Percentiles rank a stretch among this genome's conserved stretches.
Conservation (phyloP, 2,888 invertebrate genomes). For the Metacarcinus magister region DNA sequence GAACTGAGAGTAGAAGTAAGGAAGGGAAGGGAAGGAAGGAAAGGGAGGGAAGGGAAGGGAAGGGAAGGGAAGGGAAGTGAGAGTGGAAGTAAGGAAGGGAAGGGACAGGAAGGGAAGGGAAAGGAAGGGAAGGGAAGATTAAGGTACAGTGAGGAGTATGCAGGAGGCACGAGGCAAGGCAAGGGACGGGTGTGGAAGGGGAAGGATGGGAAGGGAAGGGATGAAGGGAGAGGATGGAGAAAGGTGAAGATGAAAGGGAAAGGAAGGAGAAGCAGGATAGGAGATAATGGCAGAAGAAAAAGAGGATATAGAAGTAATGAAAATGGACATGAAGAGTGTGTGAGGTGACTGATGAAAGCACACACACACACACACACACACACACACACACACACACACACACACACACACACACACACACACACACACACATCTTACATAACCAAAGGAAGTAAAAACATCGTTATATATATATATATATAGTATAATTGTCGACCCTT, state of each 20-base stretch:
- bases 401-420: neutral
- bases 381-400: too few species aligned
- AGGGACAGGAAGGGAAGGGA: too few species aligned
- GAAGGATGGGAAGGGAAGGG: neutral
- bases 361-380: slow-evolving; percentile 28
- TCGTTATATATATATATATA: too few species aligned
- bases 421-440: neutral
- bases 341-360: too few species aligned
- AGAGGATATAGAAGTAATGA: neutral
- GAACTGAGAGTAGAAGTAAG: neutral
- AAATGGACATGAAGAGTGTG: neutral
- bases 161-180: too few species aligned
- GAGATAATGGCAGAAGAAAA: neutral
- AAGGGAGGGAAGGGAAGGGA: neutral
- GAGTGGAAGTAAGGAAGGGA: too few species aligned
- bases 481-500: too few species aligned
- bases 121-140: too few species aligned
- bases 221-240: neutral
- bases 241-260: neutral
- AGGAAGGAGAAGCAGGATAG: neutral
- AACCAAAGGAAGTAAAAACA: neutral
- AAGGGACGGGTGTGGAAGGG: neutral
- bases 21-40: neutral
- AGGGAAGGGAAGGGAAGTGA: too few species aligned
- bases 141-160: too few species aligned